phyloP scores from a whole-genome alignment of 92 coral and sea anemone genomes.

The Montipora capitata region DNA sequence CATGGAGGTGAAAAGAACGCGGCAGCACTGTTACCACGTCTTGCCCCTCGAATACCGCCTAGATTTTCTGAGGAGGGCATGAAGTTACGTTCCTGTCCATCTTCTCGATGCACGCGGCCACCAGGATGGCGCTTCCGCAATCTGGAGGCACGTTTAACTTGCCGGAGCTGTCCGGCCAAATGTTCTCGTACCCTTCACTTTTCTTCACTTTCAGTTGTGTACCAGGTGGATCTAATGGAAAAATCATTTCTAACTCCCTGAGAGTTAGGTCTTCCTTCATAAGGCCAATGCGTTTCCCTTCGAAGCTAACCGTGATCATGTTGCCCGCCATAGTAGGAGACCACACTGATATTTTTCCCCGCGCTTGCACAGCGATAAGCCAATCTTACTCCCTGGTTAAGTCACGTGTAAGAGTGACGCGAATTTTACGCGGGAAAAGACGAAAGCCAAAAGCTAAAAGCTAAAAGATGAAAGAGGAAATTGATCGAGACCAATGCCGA shows the following conservation, averaged over 20 bases:
- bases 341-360: background rate
- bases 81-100: background rate
- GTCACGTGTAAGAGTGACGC: background rate
- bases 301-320: conserved; percentile 38
- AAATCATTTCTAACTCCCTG: conserved; percentile 9
- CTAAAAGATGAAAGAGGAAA: background rate
- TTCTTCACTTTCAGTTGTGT: conserved; percentile 39
- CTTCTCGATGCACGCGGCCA: conserved; percentile 41
- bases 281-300: conserved; percentile 34
- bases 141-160: background rate
- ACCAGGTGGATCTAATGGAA: conserved; percentile 25
- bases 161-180: conserved; percentile 30
- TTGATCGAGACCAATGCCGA: background rate
- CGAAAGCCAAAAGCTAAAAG: background rate
- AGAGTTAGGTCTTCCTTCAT: conserved; percentile 17
- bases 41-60: background rate
- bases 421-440: conserved; percentile 5
- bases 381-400: background rate
- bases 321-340: background rate
- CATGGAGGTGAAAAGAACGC: conserved; percentile 10
- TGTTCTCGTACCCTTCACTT: conserved; percentile 17
- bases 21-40: conserved; percentile 51
- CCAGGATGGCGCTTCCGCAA: conserved; percentile 22
- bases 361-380: background rate
- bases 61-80: background rate